These are phyloP conservation scores for Eugnorisma glareosa DNA, from an alignment of 2,888 invertebrate genomes.

Conservation along the genomic window DNA sequence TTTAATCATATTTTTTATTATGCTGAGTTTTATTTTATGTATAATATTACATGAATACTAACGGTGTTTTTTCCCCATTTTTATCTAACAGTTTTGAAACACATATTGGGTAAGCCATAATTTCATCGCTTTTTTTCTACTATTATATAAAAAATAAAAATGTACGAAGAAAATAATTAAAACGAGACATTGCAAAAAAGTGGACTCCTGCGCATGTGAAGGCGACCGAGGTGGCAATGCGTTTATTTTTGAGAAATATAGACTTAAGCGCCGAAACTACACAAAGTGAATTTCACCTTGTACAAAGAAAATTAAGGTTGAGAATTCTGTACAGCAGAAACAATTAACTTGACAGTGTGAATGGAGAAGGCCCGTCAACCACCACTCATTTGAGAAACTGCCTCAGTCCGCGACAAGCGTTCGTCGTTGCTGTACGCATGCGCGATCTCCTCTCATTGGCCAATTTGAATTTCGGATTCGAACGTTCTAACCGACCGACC, in stretches of 20 bases:
- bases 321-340: constrained; percentile 57
- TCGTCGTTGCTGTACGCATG: constrained; percentile 81
- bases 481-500: constrained; percentile 76
- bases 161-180: constrained; percentile 76
- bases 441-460: constrained; percentile 75
- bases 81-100: constrained; percentile 25
- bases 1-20: constrained; percentile 5
- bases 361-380: constrained; percentile 85
- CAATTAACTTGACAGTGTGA: constrained; percentile 81
- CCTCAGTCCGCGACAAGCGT: constrained; percentile 85
- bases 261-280: constrained; percentile 61
- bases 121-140: constrained; percentile 19
- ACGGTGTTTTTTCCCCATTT: background rate
- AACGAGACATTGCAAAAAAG: constrained; percentile 84
- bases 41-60: background rate
- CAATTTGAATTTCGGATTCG: constrained; percentile 83
- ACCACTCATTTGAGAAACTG: constrained; percentile 86
- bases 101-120: constrained; percentile 11
- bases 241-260: constrained; percentile 63
- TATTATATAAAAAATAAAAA: constrained; percentile 55
- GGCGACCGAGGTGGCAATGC: constrained; percentile 86
- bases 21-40: constrained; percentile 25
- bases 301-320: constrained; percentile 12
- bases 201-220: constrained; percentile 87
- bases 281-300: constrained; percentile 52